phyloP scores from a whole-genome alignment of 2,797 vertebrate species.

The Morelia viridis region DNA sequence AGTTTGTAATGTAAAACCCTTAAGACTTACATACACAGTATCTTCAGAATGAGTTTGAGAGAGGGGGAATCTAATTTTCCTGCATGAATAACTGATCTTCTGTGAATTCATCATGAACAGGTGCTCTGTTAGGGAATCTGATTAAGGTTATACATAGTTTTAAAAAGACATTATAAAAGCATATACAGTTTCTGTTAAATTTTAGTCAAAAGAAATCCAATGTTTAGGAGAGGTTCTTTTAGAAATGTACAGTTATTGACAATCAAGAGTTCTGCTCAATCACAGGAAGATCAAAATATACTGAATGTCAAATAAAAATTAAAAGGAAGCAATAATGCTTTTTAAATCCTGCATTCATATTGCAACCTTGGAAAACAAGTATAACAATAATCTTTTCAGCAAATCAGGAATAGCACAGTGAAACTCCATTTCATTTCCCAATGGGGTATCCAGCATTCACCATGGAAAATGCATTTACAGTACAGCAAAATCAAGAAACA shows the following conservation, averaged over 20 bases:
- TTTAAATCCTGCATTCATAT: slow-evolving; percentile 25
- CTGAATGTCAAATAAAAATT: slow-evolving; percentile 39
- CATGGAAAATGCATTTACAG: slow-evolving; percentile 55
- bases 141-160: slow-evolving; percentile 14
- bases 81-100: background rate
- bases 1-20: background rate
- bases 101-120: slow-evolving; percentile 11
- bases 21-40: background rate
- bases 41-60: background rate
- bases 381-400: slow-evolving; percentile 42
- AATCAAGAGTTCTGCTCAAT: slow-evolving; percentile 19
- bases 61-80: background rate
- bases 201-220: background rate
- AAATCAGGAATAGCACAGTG: slow-evolving; percentile 34
- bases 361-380: slow-evolving; percentile 37
- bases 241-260: background rate
- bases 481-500: slow-evolving; percentile 56
- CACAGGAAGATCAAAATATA: background rate
- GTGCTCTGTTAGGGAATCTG: background rate
- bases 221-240: slow-evolving; percentile 36
- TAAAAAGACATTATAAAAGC: slow-evolving; percentile 10
- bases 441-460: slow-evolving; percentile 56
- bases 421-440: slow-evolving; percentile 64
- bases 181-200: background rate
- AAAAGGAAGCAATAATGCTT: slow-evolving; percentile 44